A percentile compares a stretch with the other conserved stretches of the same genome.
Evolutionary conservation across 2,888 invertebrate species (phyloP).

Genomic region (Diplazon laetatorius): DNA sequence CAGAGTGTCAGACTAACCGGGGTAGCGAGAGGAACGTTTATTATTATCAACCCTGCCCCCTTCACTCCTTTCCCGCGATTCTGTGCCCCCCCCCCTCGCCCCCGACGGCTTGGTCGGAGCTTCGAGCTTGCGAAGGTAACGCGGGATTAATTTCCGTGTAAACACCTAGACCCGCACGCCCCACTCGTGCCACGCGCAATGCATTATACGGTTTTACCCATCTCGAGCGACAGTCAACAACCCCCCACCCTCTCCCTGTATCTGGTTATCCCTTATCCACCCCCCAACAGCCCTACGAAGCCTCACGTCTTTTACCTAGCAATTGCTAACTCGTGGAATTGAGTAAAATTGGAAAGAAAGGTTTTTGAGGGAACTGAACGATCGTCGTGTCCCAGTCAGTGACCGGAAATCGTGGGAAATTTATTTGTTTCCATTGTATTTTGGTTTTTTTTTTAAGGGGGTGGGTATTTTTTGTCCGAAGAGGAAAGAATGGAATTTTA

Average conservation of each 20-base stretch:
- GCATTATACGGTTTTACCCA: constrained; percentile 18
- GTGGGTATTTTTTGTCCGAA: no score
- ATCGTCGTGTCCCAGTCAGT: no score
- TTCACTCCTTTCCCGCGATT: constrained; percentile 39
- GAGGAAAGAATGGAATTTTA: no score
- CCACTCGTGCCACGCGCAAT: constrained; percentile 45
- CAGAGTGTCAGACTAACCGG: constrained; percentile 56
- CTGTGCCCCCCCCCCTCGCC: constrained; percentile 41
- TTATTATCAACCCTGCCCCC: constrained; percentile 73
- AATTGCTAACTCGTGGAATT: constrained; percentile 18
- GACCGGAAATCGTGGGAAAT: no score
- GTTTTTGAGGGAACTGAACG: no score
- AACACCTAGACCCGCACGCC: constrained; percentile 64
- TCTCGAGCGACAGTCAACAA: constrained; percentile 20
- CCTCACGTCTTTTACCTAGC: no score
- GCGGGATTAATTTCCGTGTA: constrained; percentile 75
- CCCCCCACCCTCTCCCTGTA: no score
- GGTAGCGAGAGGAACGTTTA: constrained; percentile 72
- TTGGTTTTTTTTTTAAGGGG: no score
- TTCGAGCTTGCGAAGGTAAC: constrained; percentile 38
- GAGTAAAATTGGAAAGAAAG: constrained; percentile 12
- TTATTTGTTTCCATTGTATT: no score
- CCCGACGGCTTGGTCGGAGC: constrained; percentile 6
- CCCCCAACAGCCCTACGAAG: no score
- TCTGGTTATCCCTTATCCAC: no score